A percentile compares a stretch with the other conserved stretches of the same genome.
These are phyloP conservation scores for Polyodon spathula DNA, from an alignment of 2,113 vertebrate species.

Conservation along the genomic window DNA sequence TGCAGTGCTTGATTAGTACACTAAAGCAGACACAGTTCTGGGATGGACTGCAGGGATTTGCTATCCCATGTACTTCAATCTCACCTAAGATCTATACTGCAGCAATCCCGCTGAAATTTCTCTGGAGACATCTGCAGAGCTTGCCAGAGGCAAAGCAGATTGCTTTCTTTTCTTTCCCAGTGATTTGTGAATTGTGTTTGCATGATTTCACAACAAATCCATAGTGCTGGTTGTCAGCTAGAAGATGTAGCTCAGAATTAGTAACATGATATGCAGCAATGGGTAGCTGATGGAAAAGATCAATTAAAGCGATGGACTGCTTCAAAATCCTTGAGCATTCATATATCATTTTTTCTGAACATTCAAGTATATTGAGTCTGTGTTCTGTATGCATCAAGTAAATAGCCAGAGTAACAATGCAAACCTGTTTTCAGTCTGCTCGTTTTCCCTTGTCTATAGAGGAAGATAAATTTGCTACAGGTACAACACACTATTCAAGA, in stretches of 20 bases:
- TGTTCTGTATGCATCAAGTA: not conserved
- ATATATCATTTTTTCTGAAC: not conserved
- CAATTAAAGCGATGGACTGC: not conserved
- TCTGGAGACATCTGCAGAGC: too few relatives aligned
- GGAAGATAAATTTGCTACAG: too few relatives aligned
- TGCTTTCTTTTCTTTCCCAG: not conserved
- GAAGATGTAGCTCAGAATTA: slow-evolving; percentile 33
- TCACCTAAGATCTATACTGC: too few relatives aligned
- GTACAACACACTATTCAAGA: too few relatives aligned
- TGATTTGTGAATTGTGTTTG: slow-evolving; percentile 25
- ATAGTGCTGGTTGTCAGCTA: slow-evolving; percentile 15
- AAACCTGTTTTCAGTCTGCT: too few relatives aligned
- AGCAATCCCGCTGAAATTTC: too few relatives aligned
- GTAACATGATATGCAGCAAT: slow-evolving; percentile 19
- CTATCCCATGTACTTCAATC: too few relatives aligned
- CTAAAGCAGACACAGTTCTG: too few relatives aligned
- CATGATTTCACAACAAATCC: slow-evolving; percentile 31
- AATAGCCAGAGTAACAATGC: not conserved
- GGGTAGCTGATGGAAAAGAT: not conserved
- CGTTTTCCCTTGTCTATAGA: too few relatives aligned
- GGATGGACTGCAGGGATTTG: too few relatives aligned
- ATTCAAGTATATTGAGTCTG: not conserved
- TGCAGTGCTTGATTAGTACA: too few relatives aligned
- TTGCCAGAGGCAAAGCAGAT: slow-evolving; percentile 11
- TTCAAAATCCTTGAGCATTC: not conserved